These are phyloP conservation scores for Lamellibrachia columna DNA, from an alignment of 2,888 invertebrate genomes.

Conservation along the genomic window DNA sequence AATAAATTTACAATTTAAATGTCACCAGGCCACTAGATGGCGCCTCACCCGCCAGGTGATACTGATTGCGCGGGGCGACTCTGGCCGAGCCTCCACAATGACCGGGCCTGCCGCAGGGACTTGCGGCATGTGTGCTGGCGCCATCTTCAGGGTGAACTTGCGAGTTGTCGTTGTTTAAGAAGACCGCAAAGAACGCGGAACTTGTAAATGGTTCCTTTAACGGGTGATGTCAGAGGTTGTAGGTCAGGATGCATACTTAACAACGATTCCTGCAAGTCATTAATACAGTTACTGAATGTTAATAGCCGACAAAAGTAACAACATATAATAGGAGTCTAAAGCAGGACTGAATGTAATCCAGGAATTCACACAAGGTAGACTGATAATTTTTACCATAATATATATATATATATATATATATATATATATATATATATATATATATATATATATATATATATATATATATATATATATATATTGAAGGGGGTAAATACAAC, in stretches of 20 bases:
- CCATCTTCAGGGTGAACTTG: constrained; percentile 67
- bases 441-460: no score
- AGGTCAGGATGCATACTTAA: background rate
- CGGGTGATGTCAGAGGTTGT: background rate
- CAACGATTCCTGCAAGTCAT: background rate
- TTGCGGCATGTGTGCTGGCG: constrained; percentile 76
- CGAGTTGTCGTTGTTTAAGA: constrained; percentile 89
- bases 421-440: no score
- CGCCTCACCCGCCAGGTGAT: constrained; percentile 61
- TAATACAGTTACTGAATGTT: background rate
- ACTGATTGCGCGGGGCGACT: constrained; percentile 49
- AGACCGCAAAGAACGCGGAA: constrained; percentile 94
- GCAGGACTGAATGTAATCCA: no score
- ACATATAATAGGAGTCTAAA: no score
- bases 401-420: no score
- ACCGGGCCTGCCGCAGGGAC: constrained; percentile 80
- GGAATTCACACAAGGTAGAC: no score
- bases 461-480: no score
- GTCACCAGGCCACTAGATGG: no score
- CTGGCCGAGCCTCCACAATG: constrained; percentile 56
- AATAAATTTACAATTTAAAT: background rate
- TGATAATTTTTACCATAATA: background rate
- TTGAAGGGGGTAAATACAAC: no score
- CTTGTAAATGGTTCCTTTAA: constrained; percentile 62
- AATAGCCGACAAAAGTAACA: background rate